Evolutionary conservation across 2,888 invertebrate species (phyloP).

Genomic region (Osmoderma eremita): DNA sequence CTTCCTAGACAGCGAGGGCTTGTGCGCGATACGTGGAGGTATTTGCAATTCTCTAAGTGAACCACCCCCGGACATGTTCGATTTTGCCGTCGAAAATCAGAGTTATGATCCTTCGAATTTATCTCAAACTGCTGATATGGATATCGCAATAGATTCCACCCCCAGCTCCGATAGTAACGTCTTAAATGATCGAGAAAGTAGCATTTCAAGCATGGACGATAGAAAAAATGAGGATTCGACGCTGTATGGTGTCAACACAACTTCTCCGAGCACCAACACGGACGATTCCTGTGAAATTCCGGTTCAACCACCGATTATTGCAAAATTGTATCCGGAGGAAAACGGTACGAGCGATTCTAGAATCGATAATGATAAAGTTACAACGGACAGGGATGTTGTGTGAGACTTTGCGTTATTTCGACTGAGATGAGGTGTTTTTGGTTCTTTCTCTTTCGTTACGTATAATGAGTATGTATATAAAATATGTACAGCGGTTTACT

Average conservation of each 20-base stretch:
- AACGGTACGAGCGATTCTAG: constrained; percentile 29
- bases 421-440: constrained; percentile 29
- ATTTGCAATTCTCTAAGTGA: constrained; percentile 63
- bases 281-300: constrained; percentile 61
- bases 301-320: constrained; percentile 60
- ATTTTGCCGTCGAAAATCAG: constrained; percentile 51
- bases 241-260: constrained; percentile 52
- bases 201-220: constrained; percentile 37
- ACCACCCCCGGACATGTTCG: constrained; percentile 63
- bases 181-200: constrained; percentile 32
- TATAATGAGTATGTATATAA: constrained; percentile 40
- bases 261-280: constrained; percentile 51
- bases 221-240: constrained; percentile 50
- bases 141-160: constrained; percentile 21
- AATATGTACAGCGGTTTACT: constrained; percentile 40
- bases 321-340: constrained; percentile 31
- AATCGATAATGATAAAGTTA: not conserved
- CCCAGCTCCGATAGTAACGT: constrained; percentile 35
- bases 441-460: constrained; percentile 27
- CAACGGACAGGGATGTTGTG: constrained; percentile 12
- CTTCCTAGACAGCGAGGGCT: constrained; percentile 50
- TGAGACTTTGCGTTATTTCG: constrained; percentile 17
- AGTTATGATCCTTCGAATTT: constrained; percentile 17
- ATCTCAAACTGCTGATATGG: constrained; percentile 21
- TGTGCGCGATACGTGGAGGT: constrained; percentile 59